phyloP scores from a whole-genome alignment of 2,113 vertebrate genomes.

The Jaculus jaculus region DNA sequence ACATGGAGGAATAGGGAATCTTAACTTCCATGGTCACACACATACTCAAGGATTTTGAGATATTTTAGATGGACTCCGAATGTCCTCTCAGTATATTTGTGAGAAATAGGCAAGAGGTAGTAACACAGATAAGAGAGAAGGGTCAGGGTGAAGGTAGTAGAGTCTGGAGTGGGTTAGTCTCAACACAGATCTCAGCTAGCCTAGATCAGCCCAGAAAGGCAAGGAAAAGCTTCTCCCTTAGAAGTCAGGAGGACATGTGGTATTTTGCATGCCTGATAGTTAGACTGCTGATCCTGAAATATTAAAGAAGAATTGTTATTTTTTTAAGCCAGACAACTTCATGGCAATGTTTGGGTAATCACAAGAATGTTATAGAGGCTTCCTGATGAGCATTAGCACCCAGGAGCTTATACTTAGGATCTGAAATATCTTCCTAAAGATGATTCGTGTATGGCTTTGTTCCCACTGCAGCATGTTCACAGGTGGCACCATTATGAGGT shows the following conservation, averaged over 20 bases:
- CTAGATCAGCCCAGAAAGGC: not conserved
- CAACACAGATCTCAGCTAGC: not conserved
- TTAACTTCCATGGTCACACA: not conserved
- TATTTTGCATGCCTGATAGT: not conserved
- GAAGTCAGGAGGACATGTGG: not conserved
- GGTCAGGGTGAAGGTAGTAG: not conserved
- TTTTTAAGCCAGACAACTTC: not conserved
- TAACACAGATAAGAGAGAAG: not conserved
- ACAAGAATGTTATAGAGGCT: not conserved
- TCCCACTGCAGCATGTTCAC: too few relatives aligned
- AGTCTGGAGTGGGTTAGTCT: not conserved
- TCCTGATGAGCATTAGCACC: not conserved
- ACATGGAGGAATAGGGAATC: not conserved
- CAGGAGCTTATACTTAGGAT: too few relatives aligned
- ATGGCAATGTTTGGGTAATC: not conserved
- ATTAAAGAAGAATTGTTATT: not conserved
- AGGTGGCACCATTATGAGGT: too few relatives aligned
- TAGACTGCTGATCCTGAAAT: not conserved
- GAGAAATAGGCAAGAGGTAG: not conserved
- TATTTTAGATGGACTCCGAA: not conserved
- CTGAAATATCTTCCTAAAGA: too few relatives aligned
- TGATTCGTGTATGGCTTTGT: too few relatives aligned
- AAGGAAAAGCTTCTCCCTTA: not conserved
- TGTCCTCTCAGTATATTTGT: not conserved
- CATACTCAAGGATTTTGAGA: not conserved